Conservation (phyloP, 2,888 invertebrate genomes). For the Amphipoea lucens region DNA sequence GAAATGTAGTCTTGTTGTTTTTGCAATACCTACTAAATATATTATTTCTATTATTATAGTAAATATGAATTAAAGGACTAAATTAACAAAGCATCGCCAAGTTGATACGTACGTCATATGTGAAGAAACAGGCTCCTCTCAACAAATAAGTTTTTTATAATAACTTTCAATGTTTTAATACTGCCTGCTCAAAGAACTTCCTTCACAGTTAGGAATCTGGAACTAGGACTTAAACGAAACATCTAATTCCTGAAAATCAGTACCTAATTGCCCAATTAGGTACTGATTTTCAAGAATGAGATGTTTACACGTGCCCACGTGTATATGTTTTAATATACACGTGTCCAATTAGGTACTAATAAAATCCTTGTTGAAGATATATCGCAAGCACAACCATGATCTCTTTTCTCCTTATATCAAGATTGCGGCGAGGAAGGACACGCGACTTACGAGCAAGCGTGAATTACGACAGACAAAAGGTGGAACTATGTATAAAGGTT, state of each 20-base stretch:
- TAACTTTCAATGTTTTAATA: not conserved
- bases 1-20: not conserved
- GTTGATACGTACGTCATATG: not conserved
- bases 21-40: not conserved
- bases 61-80: not conserved
- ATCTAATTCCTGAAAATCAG: not conserved
- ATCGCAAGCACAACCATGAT: conserved; percentile 3
- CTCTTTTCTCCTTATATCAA: conserved; percentile 29
- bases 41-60: not conserved
- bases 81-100: not conserved
- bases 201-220: not conserved
- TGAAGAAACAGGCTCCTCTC: too few species aligned
- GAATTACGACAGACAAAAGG: conserved; percentile 19
- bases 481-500: conserved; percentile 16
- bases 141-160: not conserved
- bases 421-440: conserved; percentile 13
- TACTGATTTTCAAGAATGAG: not conserved
- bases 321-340: not conserved
- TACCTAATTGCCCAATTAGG: not conserved
- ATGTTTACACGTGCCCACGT: not conserved
- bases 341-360: not conserved
- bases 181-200: not conserved
- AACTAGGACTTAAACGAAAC: not conserved
- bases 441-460: conserved; percentile 14
- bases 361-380: conserved; percentile 1